These are phyloP conservation scores for Acromyrmex echinatior DNA, from an alignment of 1,140 invertebrate species.

Conservation along the genomic window DNA sequence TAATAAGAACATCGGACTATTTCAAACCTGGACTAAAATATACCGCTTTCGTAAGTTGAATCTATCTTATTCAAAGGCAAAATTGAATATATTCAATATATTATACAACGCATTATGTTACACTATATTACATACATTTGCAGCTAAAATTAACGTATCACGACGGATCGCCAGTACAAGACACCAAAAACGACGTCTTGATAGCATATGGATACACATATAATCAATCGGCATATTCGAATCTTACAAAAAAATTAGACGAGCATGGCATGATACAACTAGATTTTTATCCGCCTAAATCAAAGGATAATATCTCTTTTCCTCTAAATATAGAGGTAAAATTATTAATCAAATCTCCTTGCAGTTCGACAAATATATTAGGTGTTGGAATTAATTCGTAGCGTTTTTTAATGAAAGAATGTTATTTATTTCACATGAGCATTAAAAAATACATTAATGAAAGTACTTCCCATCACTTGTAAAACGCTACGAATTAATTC, in stretches of 20 bases:
- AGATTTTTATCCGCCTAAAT: slow-evolving; percentile 89
- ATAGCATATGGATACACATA: slow-evolving; percentile 90
- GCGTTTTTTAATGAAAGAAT: no score
- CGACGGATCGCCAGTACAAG: slow-evolving; percentile 90
- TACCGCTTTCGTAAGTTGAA: slow-evolving; percentile 90
- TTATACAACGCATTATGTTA: neutral
- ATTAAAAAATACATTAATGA: no score
- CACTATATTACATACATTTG: slow-evolving; percentile 61
- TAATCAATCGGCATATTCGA: slow-evolving; percentile 89
- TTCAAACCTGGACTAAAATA: slow-evolving; percentile 96
- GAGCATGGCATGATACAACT: slow-evolving; percentile 91
- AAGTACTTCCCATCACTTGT: no score
- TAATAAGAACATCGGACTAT: slow-evolving; percentile 93
- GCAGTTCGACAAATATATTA: slow-evolving; percentile 20
- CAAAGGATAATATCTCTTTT: slow-evolving; percentile 86
- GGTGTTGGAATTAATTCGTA: no score
- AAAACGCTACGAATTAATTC: no score
- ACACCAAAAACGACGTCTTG: slow-evolving; percentile 89
- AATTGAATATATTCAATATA: neutral
- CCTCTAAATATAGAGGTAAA: slow-evolving; percentile 89
- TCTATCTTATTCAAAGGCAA: neutral
- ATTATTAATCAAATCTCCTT: slow-evolving; percentile 23
- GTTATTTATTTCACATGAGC: no score
- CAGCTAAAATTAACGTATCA: slow-evolving; percentile 92
- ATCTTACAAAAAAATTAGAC: slow-evolving; percentile 88